Evolutionary conservation across 2,797 vertebrate species (phyloP), one percentile per base, ranked within the genome.

Genomic region (Spondyliosoma cantharus): DNA sequence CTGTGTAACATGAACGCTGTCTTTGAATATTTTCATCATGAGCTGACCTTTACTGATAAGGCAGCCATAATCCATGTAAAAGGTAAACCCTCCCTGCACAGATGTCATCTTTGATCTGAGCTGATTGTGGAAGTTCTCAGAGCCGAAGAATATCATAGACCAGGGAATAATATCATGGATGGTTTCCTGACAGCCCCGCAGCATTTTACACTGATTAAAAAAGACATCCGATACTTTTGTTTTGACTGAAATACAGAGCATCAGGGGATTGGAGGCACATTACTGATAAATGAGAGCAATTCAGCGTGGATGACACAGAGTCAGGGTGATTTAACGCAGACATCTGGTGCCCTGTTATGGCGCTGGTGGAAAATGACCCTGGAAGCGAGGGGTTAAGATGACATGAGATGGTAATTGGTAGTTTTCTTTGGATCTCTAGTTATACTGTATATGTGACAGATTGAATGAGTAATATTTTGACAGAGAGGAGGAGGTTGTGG

Each of bases 201-300:
- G 80, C 78, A 57, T 77, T 84, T 90, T 45, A 82, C 29, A 4
- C 59, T 84, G 85, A 94, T 93, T 89, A 84, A 90, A 91, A 81
- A 74, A 52, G 84, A 94, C 87, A 93, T 78, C 1, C 53, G 86
- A 93, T 88, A 83, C 80, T 59, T 85, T 73, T 93, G 89, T 93
- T 94, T 93, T 91, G 87, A 86, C 84, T 84, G 57, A 77, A 71
- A 72, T 32, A 52, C 48, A 71, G 72, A 82, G 75, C 77, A 75
- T 75, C 57, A 9, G 61, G 75, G 85, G 76, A 71, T 61, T 80
- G 67, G 54, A 82, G 14, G 72, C 8, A 48, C 48, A 82, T 90
- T 74, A 80, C 71, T 82, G 85, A 86, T 81, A 79, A 87, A 81
- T 84, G 75, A 17, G 59, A 82, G 27, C 63, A 69, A 76, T 79